Conservation (phyloP, 2,113 vertebrate species). For the Pseudolaguvia tuberculata region DNA sequence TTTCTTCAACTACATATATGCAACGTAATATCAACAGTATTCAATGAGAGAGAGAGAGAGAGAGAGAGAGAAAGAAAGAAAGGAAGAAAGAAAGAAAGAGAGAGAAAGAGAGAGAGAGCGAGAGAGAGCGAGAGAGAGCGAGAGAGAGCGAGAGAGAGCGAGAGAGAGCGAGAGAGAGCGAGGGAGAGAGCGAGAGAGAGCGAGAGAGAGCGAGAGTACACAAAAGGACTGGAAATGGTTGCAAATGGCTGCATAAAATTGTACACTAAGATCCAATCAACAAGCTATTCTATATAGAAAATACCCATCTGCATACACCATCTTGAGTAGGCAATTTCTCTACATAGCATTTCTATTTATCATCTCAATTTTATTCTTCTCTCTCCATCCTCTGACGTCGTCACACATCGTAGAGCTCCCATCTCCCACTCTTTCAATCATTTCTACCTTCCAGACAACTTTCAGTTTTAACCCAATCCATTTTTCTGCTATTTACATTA, state of each 20-base stretch:
- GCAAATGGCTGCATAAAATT: not conserved
- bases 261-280: constrained; percentile 1
- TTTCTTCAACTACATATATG: constrained; percentile 39
- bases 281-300: not conserved
- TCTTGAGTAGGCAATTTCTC: constrained; percentile 25
- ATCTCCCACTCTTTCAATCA: constrained; percentile 23
- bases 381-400: constrained; percentile 23
- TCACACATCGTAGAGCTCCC: constrained; percentile 35
- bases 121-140: constrained; percentile 21
- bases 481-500: constrained; percentile 35
- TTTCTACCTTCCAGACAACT: constrained; percentile 26
- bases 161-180: constrained; percentile 20
- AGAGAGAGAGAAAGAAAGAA: constrained; percentile 17
- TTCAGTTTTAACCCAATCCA: constrained; percentile 36
- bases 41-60: constrained; percentile 10
- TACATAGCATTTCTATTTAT: constrained; percentile 49
- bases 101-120: no score
- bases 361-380: constrained; percentile 25
- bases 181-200: constrained; percentile 18
- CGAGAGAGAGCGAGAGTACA: constrained; percentile 11
- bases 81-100: not conserved
- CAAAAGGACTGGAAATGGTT: not conserved
- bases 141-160: constrained; percentile 9
- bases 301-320: constrained; percentile 9
- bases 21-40: constrained; percentile 35